A percentile compares a stretch with the other conserved stretches of the same genome.
phyloP scores from a whole-genome alignment of 2,113 vertebrate genomes.

The Colius striatus region DNA sequence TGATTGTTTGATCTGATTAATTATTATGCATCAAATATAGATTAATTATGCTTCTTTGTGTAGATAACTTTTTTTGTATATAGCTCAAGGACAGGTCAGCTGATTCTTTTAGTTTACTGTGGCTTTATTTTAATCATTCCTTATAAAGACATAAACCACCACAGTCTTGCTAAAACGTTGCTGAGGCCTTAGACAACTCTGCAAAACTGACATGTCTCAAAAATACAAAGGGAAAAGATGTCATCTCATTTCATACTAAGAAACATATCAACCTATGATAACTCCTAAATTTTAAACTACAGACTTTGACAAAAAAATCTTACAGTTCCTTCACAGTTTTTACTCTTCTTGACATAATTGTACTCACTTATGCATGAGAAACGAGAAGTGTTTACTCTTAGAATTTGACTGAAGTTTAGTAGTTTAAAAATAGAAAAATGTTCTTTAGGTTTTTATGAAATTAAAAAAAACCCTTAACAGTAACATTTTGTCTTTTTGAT shows the following conservation, averaged over 20 bases:
- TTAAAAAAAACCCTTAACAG: not conserved
- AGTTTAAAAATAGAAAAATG: not conserved
- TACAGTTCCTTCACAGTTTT: not conserved
- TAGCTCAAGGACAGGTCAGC: not conserved
- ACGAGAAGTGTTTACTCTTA: not conserved
- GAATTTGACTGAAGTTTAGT: not conserved
- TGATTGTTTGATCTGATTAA: not conserved
- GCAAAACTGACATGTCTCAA: not conserved
- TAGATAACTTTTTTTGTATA: rapidly evolving
- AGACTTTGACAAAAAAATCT: not conserved
- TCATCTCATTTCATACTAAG: not conserved
- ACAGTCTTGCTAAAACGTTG: not conserved
- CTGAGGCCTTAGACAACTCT: not conserved
- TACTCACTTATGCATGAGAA: not conserved
- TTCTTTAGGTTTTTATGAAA: not conserved
- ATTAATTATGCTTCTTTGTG: not conserved
- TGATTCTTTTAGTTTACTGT: not conserved
- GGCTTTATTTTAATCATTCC: not conserved
- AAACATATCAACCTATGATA: not conserved
- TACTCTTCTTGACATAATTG: not conserved
- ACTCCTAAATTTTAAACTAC: not conserved
- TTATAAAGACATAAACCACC: not conserved
- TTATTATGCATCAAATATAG: not conserved
- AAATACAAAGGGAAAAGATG: not conserved
- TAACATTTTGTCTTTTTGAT: not conserved